Base-by-base conservation (phyloP, 2,797 vertebrate species). In the Loris lydekkerianus region DNA sequence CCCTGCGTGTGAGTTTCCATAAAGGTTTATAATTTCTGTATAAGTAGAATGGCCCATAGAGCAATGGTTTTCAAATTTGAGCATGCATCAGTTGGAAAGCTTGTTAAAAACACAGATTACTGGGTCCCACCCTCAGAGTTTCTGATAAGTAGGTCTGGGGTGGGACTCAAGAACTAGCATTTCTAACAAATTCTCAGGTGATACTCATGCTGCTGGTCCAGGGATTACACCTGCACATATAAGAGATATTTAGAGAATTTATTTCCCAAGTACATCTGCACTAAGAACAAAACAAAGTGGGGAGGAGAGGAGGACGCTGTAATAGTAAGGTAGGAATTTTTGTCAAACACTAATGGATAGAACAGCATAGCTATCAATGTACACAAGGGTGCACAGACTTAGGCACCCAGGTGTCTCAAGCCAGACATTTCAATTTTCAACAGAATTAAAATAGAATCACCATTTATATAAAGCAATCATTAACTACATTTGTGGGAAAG, bases 371-470 rank as follows among this genome's bases (percentile, higher is more conserved):
- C 43, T 53, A n/a, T 25, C 11, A 8, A 63, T 31, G 34, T 9
- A 4, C 14, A 25, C 1, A 4, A 65, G 23, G 34, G 61, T 49
- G 49, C 49, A 53, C 4, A 53, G 49, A 53, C 49, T 75, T 23
- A 40, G 14, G 72, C 31, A 34, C 21, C 61, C 67, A 63, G 34
- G 14, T 13, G 23, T 81, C 80, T 91, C 63, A 63, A 75, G 77
- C 3, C n/a, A 29, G 82, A 78, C 65, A 76, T 10, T 80, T 34
- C 70, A 34, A n/a, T 34, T 93, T 7, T 63, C 3, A 69, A 65
- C 29, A 73, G 67, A 91, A 81, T 60, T 61, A 80, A 80, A 94
- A 90, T 0, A 89, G 65, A 94, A 80, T 89, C 34, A 60, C 18
- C 23, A 37, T 17, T 17, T 89, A 21, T 61, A 34, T 10, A 40